phyloP scores from a whole-genome alignment of 2,797 vertebrate genomes.

The Myotis myotis region DNA sequence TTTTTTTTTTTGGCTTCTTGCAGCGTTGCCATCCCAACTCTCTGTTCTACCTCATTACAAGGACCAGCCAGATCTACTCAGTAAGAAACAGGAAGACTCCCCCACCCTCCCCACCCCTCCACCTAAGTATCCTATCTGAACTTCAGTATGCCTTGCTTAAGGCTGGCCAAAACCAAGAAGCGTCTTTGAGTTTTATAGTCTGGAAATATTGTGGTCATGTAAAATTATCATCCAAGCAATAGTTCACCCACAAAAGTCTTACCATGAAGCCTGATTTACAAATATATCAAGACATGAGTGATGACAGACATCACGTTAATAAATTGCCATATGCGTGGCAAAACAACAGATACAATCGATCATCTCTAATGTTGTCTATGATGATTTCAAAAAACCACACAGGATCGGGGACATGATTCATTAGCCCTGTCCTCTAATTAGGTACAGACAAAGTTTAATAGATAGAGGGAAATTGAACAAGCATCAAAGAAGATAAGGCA shows the following conservation, averaged over 20 bases:
- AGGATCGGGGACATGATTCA: slow-evolving; percentile 3
- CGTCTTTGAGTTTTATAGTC: neutral
- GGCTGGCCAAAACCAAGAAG: neutral
- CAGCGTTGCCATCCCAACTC: slow-evolving; percentile 12
- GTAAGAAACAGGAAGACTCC: neutral
- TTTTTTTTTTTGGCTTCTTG: neutral
- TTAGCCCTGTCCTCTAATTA: slow-evolving; percentile 66
- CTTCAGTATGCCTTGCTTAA: neutral
- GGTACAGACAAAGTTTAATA: slow-evolving; percentile 58
- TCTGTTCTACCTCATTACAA: neutral
- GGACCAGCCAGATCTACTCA: neutral
- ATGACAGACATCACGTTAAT: slow-evolving; percentile 58
- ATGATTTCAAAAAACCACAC: slow-evolving; percentile 33
- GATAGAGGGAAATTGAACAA: slow-evolving; percentile 29
- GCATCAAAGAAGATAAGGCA: slow-evolving; percentile 48
- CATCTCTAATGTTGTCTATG: slow-evolving; percentile 18
- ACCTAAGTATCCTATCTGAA: neutral
- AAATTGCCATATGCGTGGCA: slow-evolving; percentile 26
- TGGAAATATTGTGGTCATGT: neutral
- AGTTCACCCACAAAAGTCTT: slow-evolving; percentile 16
- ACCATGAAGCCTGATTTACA: slow-evolving; percentile 26
- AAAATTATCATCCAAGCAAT: slow-evolving; percentile 15
- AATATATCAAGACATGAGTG: slow-evolving; percentile 44
- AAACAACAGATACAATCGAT: slow-evolving; percentile 41
- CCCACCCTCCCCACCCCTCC: neutral